These are phyloP conservation scores for Enhydra lutris DNA, from an alignment of 2,113 vertebrate species.

Conservation along the genomic window DNA sequence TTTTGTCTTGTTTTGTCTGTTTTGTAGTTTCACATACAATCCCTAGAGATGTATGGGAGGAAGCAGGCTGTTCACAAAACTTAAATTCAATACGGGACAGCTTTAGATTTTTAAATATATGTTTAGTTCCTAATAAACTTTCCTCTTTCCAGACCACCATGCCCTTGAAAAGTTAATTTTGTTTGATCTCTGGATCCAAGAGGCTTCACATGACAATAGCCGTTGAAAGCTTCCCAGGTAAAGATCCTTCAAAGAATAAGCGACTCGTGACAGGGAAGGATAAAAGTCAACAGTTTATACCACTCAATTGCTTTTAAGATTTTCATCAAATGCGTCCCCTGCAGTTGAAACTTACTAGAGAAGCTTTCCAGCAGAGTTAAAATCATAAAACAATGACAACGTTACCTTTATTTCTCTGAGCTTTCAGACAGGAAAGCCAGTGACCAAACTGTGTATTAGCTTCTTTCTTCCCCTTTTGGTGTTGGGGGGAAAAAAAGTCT, in stretches of 20 bases:
- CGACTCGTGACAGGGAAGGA: slow-evolving; percentile 82
- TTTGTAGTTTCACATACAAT: slow-evolving; percentile 14
- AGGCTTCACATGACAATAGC: slow-evolving; percentile 81
- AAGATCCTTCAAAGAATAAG: slow-evolving; percentile 85
- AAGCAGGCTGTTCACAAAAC: slow-evolving; percentile 63
- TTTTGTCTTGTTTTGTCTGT: background rate
- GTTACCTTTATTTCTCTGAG: slow-evolving; percentile 78
- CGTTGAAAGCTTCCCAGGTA: slow-evolving; percentile 86
- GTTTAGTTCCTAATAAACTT: slow-evolving; percentile 80
- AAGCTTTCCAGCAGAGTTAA: slow-evolving; percentile 84
- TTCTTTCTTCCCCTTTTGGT: slow-evolving; percentile 68
- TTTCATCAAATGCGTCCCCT: slow-evolving; percentile 86
- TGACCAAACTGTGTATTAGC: slow-evolving; percentile 61
- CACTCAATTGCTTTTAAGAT: slow-evolving; percentile 86
- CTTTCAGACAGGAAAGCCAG: slow-evolving; percentile 73
- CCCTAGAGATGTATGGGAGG: slow-evolving; percentile 33
- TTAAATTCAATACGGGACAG: slow-evolving; percentile 58
- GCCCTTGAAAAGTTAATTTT: slow-evolving; percentile 88
- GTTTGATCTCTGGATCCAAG: slow-evolving; percentile 81
- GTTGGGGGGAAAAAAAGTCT: background rate
- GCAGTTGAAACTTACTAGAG: slow-evolving; percentile 82
- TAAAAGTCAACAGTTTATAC: slow-evolving; percentile 86
- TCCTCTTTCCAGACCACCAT: slow-evolving; percentile 76
- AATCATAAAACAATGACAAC: slow-evolving; percentile 84
- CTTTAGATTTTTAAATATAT: slow-evolving; percentile 65